Evolutionary conservation across 2,113 vertebrate species (phyloP).

Genomic region (Embiotoca jacksoni): DNA sequence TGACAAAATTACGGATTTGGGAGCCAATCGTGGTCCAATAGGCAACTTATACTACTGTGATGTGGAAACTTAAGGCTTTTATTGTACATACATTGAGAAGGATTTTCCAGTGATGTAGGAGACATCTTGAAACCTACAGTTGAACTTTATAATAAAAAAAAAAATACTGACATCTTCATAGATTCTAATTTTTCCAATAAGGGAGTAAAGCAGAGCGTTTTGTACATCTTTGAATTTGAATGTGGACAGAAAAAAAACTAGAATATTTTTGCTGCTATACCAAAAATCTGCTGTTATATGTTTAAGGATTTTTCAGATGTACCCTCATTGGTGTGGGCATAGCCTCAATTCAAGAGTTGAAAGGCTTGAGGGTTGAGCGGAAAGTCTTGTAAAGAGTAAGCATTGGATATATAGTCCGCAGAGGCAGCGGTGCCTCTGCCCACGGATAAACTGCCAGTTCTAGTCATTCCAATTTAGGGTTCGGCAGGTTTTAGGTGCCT

Average conservation of each 20-base stretch:
- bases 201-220: background rate
- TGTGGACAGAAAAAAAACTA: background rate
- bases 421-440: slow-evolving; percentile 60
- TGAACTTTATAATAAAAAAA: background rate
- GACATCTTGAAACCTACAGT: background rate
- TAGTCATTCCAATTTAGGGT: slow-evolving; percentile 59
- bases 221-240: background rate
- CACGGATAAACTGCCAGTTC: slow-evolving; percentile 62
- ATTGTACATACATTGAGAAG: background rate
- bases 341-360: slow-evolving; percentile 50
- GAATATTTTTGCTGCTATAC: background rate
- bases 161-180: background rate
- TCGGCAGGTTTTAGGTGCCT: slow-evolving; percentile 56
- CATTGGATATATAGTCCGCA: slow-evolving; percentile 58
- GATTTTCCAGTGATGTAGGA: no score
- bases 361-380: slow-evolving; percentile 51
- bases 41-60: background rate
- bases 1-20: background rate
- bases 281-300: slow-evolving; percentile 15
- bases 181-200: no score
- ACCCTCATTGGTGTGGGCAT: slow-evolving; percentile 38
- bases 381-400: slow-evolving; percentile 61
- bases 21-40: background rate
- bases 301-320: slow-evolving; percentile 24
- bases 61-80: background rate